Evolutionary conservation across 2,113 vertebrate species (phyloP).

Genomic region (Cygnus atratus): DNA sequence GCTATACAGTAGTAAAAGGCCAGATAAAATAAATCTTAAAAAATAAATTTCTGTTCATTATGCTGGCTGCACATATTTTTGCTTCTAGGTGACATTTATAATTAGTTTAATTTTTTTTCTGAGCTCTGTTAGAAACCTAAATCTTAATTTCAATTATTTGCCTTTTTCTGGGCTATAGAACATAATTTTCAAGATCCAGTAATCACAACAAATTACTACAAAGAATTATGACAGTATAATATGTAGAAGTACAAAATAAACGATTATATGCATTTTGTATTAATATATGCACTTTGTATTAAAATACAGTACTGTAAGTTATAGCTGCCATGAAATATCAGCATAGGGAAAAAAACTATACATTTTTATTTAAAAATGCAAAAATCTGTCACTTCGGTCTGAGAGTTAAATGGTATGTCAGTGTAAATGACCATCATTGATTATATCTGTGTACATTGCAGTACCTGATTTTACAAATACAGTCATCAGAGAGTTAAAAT

Average conservation of each 20-base stretch:
- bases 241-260: slow-evolving; percentile 1
- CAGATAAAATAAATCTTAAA: background rate
- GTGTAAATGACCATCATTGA: background rate
- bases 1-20: background rate
- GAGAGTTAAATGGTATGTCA: background rate
- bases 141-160: slow-evolving; percentile 20
- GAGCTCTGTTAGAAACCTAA: background rate
- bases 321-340: background rate
- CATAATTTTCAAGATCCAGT: background rate
- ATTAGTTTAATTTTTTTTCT: background rate
- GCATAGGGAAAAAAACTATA: background rate
- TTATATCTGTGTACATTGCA: background rate
- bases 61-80: background rate
- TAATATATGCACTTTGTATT: background rate
- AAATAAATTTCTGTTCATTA: background rate
- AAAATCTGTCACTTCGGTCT: background rate
- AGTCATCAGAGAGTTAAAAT: background rate
- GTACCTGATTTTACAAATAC: background rate
- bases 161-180: background rate
- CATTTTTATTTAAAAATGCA: background rate
- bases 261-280: background rate
- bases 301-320: background rate
- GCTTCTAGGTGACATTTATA: background rate
- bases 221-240: background rate
- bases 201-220: background rate